Evolutionary conservation across 2,888 invertebrate genomes (phyloP).

Genomic region (Quadroppia sp.): DNA sequence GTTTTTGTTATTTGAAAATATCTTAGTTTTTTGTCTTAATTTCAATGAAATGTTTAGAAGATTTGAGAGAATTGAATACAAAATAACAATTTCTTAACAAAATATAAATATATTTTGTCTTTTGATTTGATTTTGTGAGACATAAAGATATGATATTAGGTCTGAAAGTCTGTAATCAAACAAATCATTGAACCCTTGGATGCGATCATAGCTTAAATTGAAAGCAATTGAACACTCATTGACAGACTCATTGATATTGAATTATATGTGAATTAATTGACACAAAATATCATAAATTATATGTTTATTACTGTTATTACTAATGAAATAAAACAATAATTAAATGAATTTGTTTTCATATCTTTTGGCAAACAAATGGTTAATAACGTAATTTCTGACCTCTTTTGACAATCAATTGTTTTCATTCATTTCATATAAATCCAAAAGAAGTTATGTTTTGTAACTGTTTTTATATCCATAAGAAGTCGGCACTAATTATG

Average conservation of each 20-base stretch:
- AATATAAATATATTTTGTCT: no score
- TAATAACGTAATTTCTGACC: not conserved
- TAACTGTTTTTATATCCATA: not conserved
- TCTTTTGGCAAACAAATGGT: not conserved
- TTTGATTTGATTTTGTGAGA: no score
- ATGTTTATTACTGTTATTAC: no score
- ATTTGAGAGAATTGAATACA: no score
- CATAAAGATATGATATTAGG: no score
- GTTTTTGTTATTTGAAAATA: no score
- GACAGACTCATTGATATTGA: not conserved
- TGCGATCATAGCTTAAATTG: not conserved
- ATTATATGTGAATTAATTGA: not conserved
- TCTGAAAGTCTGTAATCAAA: no score
- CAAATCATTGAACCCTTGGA: no score
- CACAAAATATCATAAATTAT: not conserved
- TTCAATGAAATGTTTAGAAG: no score
- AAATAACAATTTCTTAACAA: no score
- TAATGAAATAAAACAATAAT: no score
- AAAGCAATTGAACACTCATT: not conserved
- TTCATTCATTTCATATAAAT: conserved; percentile 5
- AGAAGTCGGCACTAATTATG: not conserved
- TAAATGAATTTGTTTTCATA: not conserved
- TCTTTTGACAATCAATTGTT: conserved; percentile 22
- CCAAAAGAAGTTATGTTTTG: not conserved
- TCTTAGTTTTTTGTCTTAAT: no score